A percentile compares a stretch with the other conserved stretches of the same genome.
phyloP scores from a whole-genome alignment of 2,797 vertebrate species.

The Galaxias olidus region DNA sequence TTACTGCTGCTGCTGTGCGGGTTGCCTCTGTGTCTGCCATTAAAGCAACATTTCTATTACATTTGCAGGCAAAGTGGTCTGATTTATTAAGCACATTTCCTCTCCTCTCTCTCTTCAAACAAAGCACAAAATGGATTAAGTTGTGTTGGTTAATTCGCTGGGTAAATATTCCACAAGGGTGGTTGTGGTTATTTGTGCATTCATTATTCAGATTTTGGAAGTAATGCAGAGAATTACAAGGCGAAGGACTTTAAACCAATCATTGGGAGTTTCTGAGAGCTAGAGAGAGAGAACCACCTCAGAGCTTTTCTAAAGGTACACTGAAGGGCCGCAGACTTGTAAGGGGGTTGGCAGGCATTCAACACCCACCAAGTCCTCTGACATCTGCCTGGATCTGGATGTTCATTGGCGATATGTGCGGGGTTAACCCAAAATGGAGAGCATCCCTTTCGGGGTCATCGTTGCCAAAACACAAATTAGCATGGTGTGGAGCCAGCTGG shows the following conservation, averaged over 20 bases:
- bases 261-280: not conserved
- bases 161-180: conserved; percentile 15
- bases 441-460: conserved; percentile 32
- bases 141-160: conserved; percentile 13
- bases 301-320: not conserved
- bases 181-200: conserved; percentile 29
- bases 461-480: conserved; percentile 56
- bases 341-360: conserved; percentile 6
- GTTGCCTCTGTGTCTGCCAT: conserved; percentile 24
- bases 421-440: conserved; percentile 40
- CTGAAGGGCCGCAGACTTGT: not conserved
- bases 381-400: conserved; percentile 40
- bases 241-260: not conserved
- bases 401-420: conserved; percentile 40
- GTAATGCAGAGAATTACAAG: not conserved
- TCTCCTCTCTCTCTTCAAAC: conserved; percentile 24
- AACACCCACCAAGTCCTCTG: conserved; percentile 38
- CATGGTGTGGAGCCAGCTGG: conserved; percentile 44
- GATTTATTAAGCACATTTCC: conserved; percentile 36
- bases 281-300: not conserved
- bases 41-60: conserved; percentile 35
- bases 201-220: conserved; percentile 32
- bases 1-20: conserved; percentile 1
- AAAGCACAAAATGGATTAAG: conserved; percentile 16
- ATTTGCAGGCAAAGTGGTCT: conserved; percentile 17